Evolutionary conservation across 2,797 vertebrate genomes (phyloP).

Genomic region (Pempheris klunzingeri): DNA sequence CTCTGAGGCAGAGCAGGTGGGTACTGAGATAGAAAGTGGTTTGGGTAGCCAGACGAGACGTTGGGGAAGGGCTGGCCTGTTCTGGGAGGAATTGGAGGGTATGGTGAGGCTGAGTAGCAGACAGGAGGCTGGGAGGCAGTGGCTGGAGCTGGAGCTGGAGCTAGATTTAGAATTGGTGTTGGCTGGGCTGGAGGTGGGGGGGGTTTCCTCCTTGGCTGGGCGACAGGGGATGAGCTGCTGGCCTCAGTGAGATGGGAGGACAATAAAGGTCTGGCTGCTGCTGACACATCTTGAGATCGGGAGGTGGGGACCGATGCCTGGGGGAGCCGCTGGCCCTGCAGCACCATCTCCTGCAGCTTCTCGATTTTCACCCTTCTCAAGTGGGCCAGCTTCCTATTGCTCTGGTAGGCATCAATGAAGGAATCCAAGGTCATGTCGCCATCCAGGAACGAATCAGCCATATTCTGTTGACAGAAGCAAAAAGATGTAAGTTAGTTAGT

Average conservation of each 20-base stretch:
- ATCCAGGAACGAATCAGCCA: constrained; percentile 96
- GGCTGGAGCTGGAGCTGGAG: constrained; percentile 59
- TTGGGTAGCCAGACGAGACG: constrained; percentile 85
- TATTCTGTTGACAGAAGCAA: constrained; percentile 79
- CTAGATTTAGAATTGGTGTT: constrained; percentile 79
- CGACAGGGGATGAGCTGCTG: constrained; percentile 75
- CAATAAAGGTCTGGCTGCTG: constrained; percentile 15
- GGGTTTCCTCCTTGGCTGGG: constrained; percentile 88
- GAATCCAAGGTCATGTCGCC: constrained; percentile 91
- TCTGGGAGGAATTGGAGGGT: constrained; percentile 93
- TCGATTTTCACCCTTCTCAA: constrained; percentile 95
- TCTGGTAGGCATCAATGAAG: constrained; percentile 94
- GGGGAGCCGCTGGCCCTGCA: constrained; percentile 88
- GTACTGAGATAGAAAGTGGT: constrained; percentile 85
- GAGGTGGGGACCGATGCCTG: constrained; percentile 70
- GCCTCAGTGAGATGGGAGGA: constrained; percentile 71
- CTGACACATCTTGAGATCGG: constrained; percentile 74
- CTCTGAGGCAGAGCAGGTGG: constrained; percentile 92
- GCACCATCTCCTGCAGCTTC: constrained; percentile 96
- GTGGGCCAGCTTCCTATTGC: constrained; percentile 93
- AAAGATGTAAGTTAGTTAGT: no score
- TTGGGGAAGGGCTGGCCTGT: constrained; percentile 81
- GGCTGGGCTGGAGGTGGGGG: constrained; percentile 89
- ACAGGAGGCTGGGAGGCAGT: constrained; percentile 72
- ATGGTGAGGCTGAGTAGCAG: constrained; percentile 83